Base-by-base conservation (phyloP, 2,888 invertebrate species). In the Ochropleura leucogaster region DNA sequence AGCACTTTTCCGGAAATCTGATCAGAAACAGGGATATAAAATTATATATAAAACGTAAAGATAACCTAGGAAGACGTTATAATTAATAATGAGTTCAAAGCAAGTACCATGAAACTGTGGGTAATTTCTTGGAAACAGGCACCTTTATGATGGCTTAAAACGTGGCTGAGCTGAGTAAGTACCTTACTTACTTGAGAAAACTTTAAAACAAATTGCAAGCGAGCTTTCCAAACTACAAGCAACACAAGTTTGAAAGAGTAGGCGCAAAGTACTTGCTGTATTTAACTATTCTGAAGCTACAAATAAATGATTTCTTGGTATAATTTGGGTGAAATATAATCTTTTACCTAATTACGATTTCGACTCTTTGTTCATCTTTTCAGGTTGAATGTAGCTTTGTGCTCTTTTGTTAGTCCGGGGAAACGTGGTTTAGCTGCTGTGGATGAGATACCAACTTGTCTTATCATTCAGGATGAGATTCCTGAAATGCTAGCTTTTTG, bases 191-290 rank as follows among this genome's bases (percentile, higher is more conserved):
- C 14, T 74, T 49, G 14, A 55, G 47, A 78, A 55, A 66, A 62
- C 60, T 40, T 72, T 18, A 77, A 12, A 78, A 72, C 65, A 46
- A 77, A 72, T 66, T 72, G 62, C 42, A 46, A 55, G 55, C 53
- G 16, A 18, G 42, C 62, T 49, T 20, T n/a, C 4, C 53, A 55
- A 40, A 78, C 44, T 62, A 57, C 16, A 55, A 55, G 53, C 10
- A 65, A 51, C 53, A 20, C 40, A 46, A 62, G 44, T 77, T 62
- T 60, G 4, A 62, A 78, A 49, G 47, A 16, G 55, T 12, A 60
- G 59, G 10, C 49, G 59, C 16, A 42, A 44, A 60, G n/a, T 63
- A 46, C 51, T 57, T 51, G 40, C n/a, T 51, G 57, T 18, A 47
- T 53, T 77, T 49, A 40, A 69, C 18, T 64, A 12, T 59, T 51